Conservation (phyloP, 2,888 invertebrate species). For the Himalopsyche kuldschensis region DNA sequence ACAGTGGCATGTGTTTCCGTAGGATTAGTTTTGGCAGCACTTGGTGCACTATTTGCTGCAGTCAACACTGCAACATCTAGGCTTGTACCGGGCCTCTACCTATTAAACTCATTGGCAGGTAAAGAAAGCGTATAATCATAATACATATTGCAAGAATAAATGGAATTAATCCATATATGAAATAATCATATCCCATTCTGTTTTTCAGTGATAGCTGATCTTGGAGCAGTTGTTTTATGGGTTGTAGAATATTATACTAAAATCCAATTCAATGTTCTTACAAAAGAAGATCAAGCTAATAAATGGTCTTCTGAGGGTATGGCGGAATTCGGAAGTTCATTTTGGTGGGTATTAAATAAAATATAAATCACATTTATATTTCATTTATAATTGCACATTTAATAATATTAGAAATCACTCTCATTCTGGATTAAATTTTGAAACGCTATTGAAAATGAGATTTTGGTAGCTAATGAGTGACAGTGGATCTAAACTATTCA, state of each 20-base stretch:
- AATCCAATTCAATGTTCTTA: conserved; percentile 80
- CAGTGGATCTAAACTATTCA: no score
- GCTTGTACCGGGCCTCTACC: conserved; percentile 69
- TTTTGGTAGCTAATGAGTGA: no score
- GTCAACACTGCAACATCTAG: conserved; percentile 77
- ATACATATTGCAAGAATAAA: no score
- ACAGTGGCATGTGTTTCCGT: conserved; percentile 70
- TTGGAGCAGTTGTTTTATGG: conserved; percentile 80
- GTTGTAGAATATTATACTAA: conserved; percentile 80
- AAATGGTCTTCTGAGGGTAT: conserved; percentile 83
- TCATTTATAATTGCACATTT: no score
- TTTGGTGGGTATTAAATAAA: conserved; percentile 63
- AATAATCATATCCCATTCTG: neutral
- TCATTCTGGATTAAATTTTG: no score
- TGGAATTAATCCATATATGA: no score
- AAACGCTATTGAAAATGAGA: no score
- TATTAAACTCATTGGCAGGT: conserved; percentile 80
- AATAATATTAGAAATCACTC: no score
- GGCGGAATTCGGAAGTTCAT: conserved; percentile 83
- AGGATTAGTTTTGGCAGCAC: conserved; percentile 69
- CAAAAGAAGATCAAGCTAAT: conserved; percentile 74
- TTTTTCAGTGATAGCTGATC: conserved; percentile 71
- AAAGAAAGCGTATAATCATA: conserved; percentile 45
- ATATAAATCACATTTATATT: no score
- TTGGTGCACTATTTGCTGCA: conserved; percentile 75